Conservation (phyloP, 1,140 invertebrate genomes). For the Holcopasites calliopsidis region DNA sequence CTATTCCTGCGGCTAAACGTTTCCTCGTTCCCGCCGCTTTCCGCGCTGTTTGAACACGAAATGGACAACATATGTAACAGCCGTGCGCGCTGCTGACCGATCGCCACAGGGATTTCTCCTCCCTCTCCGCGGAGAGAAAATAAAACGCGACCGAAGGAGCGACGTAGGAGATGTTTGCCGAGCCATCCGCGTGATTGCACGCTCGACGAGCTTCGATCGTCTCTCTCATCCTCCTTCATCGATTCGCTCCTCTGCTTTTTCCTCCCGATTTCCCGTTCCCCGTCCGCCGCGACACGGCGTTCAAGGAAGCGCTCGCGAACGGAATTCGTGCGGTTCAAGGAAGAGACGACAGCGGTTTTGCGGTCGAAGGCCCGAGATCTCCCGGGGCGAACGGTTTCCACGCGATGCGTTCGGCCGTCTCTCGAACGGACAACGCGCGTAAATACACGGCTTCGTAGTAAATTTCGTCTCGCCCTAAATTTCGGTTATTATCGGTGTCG, state of each 20-base stretch:
- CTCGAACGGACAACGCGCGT: not conserved
- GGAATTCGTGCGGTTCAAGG: slow-evolving; percentile 26
- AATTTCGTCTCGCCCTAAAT: slow-evolving; percentile 49
- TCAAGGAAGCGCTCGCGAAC: slow-evolving; percentile 32
- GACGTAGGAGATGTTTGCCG: slow-evolving; percentile 58
- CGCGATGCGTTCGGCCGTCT: not conserved
- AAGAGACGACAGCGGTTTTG: slow-evolving; percentile 22
- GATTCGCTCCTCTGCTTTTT: slow-evolving; percentile 25
- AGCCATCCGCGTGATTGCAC: slow-evolving; percentile 63
- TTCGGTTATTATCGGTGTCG: slow-evolving; percentile 42
- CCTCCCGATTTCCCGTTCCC: slow-evolving; percentile 32
- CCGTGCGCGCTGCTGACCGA: slow-evolving; percentile 65
- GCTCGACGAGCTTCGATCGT: slow-evolving; percentile 56
- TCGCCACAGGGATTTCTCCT: slow-evolving; percentile 42
- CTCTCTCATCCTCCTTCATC: slow-evolving; percentile 25
- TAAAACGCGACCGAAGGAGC: slow-evolving; percentile 33
- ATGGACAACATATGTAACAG: slow-evolving; percentile 75
- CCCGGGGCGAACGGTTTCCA: not conserved
- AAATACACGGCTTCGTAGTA: not conserved
- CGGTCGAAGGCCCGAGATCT: slow-evolving; percentile 10
- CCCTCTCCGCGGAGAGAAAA: slow-evolving; percentile 13
- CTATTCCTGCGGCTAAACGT: slow-evolving; percentile 4
- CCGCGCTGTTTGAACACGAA: slow-evolving; percentile 71
- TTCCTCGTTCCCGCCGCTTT: slow-evolving; percentile 40
- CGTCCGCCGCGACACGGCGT: slow-evolving; percentile 7